These are phyloP conservation scores for Dromas ardeola DNA, from an alignment of 2,113 vertebrate species.

Conservation along the genomic window DNA sequence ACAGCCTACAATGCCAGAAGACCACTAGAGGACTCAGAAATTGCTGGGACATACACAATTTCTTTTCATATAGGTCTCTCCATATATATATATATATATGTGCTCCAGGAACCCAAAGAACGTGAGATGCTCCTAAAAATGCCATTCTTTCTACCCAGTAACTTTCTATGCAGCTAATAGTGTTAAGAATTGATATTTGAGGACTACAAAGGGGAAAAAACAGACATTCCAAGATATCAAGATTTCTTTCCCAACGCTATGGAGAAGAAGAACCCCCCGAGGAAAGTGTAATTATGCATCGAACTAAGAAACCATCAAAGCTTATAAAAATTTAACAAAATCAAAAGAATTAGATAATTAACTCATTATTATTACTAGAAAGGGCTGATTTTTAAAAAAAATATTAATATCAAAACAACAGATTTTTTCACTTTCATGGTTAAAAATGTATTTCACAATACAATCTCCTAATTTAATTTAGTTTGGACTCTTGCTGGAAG, in stretches of 20 bases:
- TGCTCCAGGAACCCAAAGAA: neutral
- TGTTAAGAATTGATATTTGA: neutral
- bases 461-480: neutral
- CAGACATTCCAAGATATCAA: neutral
- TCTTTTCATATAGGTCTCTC: neutral
- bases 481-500: neutral
- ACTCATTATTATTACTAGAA: neutral
- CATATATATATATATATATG: neutral
- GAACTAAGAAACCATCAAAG: neutral
- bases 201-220: neutral
- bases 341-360: neutral
- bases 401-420: neutral
- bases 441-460: neutral
- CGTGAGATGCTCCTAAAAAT: neutral
- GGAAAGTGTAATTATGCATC: neutral
- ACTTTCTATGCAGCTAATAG: neutral
- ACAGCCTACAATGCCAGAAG: neutral
- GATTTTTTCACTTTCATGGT: neutral
- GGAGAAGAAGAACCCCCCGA: neutral
- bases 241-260: neutral
- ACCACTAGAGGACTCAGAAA: neutral
- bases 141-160: neutral
- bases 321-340: neutral
- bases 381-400: neutral
- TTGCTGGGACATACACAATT: fast-evolving